phyloP scores from a whole-genome alignment of 2,113 vertebrate genomes.

The Sinocyclocheilus grahami region DNA sequence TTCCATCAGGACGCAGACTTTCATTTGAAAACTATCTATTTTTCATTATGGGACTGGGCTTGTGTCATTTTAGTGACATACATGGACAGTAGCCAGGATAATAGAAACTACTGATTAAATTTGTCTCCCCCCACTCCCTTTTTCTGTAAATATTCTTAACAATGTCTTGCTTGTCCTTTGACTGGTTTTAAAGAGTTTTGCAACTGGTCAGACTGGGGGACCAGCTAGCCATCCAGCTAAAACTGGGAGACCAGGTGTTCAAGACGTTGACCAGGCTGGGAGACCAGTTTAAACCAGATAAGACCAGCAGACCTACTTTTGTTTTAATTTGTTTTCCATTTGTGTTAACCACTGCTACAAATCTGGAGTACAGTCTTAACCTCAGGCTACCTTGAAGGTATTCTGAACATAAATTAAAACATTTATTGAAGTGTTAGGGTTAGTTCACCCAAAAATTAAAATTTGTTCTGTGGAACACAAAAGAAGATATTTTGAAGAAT shows the following conservation, averaged over 20 bases:
- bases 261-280: not conserved
- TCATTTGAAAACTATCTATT: not conserved
- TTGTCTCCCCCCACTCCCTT: too few relatives aligned
- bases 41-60: not conserved
- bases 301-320: not conserved
- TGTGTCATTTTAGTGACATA: constrained; percentile 3
- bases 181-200: not conserved
- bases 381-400: not conserved
- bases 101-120: not conserved
- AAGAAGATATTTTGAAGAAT: not conserved
- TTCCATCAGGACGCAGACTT: not conserved
- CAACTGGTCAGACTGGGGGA: not conserved
- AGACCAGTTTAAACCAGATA: not conserved
- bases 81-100: not conserved
- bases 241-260: not conserved
- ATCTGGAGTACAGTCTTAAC: not conserved
- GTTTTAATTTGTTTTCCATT: not conserved
- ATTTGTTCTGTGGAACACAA: not conserved
- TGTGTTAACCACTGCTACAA: not conserved
- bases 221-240: not conserved
- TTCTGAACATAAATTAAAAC: not conserved
- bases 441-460: not conserved
- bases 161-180: not conserved
- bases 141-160: not conserved
- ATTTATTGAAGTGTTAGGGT: not conserved